Percentiles rank a stretch among this genome's conserved stretches.
phyloP scores from a whole-genome alignment of 2,113 vertebrate species.

The Sturnira hondurensis region DNA sequence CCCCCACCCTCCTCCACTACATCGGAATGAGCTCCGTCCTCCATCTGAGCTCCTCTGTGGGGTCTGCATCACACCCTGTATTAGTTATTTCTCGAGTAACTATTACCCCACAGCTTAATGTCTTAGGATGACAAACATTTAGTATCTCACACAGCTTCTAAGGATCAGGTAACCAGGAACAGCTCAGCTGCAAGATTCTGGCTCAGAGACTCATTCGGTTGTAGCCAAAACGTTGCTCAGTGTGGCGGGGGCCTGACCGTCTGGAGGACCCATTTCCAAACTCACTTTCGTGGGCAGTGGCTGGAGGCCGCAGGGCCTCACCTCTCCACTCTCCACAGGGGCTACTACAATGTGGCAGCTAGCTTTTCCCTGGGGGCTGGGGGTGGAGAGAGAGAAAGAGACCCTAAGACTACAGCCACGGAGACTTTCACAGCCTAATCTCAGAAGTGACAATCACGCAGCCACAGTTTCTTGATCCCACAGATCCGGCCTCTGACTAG shows the following conservation, averaged over 20 bases:
- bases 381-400: background rate
- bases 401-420: background rate
- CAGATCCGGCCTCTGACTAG: background rate
- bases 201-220: background rate
- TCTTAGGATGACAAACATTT: background rate
- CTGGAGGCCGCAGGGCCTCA: background rate
- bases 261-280: background rate
- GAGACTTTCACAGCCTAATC: background rate
- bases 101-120: background rate
- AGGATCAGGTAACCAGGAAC: background rate
- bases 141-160: background rate
- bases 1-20: background rate
- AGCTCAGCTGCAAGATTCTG: background rate
- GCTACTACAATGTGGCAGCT: background rate
- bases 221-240: background rate
- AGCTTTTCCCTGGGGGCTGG: background rate
- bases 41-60: background rate
- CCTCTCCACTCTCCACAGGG: background rate
- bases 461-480: background rate
- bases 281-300: background rate
- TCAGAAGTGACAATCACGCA: background rate
- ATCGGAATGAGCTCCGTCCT: background rate
- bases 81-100: background rate
- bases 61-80: background rate
- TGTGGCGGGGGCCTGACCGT: too few relatives aligned